Percentiles rank a stretch among this genome's conserved stretches.
Evolutionary conservation across 1,140 invertebrate species (phyloP).

Genomic region (Paralvinella palmiformis): DNA sequence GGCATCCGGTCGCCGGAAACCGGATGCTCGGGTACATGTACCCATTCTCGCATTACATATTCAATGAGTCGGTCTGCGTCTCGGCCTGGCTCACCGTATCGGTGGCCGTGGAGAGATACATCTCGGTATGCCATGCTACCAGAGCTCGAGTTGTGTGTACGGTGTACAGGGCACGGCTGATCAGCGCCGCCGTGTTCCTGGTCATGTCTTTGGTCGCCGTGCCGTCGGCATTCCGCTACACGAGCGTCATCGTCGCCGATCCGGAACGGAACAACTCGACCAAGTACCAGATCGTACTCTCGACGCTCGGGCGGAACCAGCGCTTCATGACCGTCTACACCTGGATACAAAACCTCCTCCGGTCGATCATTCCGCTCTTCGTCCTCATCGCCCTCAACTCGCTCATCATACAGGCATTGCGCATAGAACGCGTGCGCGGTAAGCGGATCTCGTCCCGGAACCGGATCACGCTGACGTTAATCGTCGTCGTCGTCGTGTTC

Average conservation of each 20-base stretch:
- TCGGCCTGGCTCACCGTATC: conserved; percentile 15
- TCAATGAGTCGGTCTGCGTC: conserved; percentile 12
- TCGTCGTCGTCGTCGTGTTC: conserved; percentile 68
- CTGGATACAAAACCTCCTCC: conserved; percentile 47
- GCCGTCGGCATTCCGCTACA: conserved; percentile 2
- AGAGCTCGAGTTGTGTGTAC: conserved; percentile 7
- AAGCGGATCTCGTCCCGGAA: conserved; percentile 14
- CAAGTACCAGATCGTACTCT: not conserved
- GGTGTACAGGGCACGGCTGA: not conserved
- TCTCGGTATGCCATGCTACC: conserved; percentile 8
- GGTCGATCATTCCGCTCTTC: conserved; percentile 57
- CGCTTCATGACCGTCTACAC: conserved; percentile 4
- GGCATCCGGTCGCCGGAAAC: not conserved
- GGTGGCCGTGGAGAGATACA: conserved; percentile 12
- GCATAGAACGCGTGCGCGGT: conserved; percentile 26
- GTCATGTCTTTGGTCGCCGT: conserved; percentile 1
- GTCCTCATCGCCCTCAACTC: conserved; percentile 53
- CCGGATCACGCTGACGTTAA: conserved; percentile 67
- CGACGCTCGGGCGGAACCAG: not conserved
- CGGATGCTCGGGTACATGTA: conserved; percentile 9
- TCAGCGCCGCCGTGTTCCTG: not conserved
- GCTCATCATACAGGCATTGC: conserved; percentile 63
- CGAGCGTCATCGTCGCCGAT: not conserved
- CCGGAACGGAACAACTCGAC: not conserved
- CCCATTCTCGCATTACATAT: conserved; percentile 13